Conservation (phyloP, 1,140 invertebrate genomes). For the Ptiloglossa arizonensis region DNA sequence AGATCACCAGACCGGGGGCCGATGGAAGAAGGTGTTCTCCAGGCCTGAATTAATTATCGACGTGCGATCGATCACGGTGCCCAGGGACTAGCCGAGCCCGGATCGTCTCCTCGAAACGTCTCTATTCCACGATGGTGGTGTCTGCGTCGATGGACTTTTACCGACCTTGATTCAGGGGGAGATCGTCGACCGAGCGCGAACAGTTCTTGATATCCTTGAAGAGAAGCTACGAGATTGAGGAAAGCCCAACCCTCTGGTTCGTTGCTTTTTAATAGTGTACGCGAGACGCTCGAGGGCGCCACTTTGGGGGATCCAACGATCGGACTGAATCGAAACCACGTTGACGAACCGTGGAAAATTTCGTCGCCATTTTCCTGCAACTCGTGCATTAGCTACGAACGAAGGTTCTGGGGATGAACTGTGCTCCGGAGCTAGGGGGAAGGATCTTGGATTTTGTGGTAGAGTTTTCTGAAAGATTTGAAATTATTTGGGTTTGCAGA, state of each 20-base stretch:
- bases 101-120: constrained; percentile 34
- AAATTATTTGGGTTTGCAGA: too few species aligned
- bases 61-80: constrained; percentile 36
- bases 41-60: constrained; percentile 45
- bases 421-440: too few species aligned
- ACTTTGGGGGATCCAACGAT: too few species aligned
- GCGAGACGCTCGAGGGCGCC: background rate
- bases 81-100: background rate
- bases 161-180: constrained; percentile 11
- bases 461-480: too few species aligned
- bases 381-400: too few species aligned
- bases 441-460: too few species aligned
- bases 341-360: too few species aligned
- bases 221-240: background rate
- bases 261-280: background rate
- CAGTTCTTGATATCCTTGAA: constrained; percentile 20
- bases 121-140: constrained; percentile 14
- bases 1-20: background rate
- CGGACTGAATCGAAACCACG: too few species aligned
- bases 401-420: too few species aligned
- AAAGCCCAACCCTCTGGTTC: background rate
- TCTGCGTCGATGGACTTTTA: constrained; percentile 2
- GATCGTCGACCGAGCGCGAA: constrained; percentile 18
- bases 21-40: constrained; percentile 27
- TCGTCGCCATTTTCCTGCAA: too few species aligned